Conservation (phyloP, 2,113 vertebrate species). For the Brachypodius melanocephalos region DNA sequence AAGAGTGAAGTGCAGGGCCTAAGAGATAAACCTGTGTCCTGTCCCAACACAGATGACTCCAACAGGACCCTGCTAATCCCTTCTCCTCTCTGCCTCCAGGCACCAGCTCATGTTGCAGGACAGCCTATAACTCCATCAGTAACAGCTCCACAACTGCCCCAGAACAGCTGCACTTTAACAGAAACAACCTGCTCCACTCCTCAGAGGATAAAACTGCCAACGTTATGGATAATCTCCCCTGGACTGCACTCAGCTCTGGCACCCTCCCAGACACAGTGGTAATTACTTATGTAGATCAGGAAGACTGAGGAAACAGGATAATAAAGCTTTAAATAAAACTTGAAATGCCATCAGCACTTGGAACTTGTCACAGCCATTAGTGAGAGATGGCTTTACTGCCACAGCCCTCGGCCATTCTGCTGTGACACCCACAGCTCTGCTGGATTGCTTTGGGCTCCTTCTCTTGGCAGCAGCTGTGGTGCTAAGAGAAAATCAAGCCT, state of each 20-base stretch:
- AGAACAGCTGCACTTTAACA: not conserved
- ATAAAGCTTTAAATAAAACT: slow-evolving; percentile 42
- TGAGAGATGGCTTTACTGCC: not conserved
- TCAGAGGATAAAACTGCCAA: not conserved
- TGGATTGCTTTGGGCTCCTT: not conserved
- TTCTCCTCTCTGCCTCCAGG: not conserved
- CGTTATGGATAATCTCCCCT: not conserved
- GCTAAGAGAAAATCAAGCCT: not conserved
- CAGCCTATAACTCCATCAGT: not conserved
- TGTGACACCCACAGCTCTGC: not conserved
- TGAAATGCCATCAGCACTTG: slow-evolving; percentile 21
- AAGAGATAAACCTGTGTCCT: not conserved
- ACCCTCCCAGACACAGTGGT: slow-evolving; percentile 26
- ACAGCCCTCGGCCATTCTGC: not conserved
- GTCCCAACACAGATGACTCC: fast-evolving
- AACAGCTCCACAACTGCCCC: not conserved
- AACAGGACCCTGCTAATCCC: not conserved
- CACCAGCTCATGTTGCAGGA: not conserved
- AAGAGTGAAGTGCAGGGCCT: not conserved
- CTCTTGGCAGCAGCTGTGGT: not conserved
- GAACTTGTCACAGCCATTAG: slow-evolving; percentile 20
- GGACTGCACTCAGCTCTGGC: slow-evolving; percentile 18
- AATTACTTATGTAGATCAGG: slow-evolving; percentile 51
- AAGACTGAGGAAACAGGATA: slow-evolving; percentile 15
- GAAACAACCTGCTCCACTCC: slow-evolving; percentile 1